Conservation (phyloP, 2,888 invertebrate genomes). For the Drosophila nr. perissopoda region DNA sequence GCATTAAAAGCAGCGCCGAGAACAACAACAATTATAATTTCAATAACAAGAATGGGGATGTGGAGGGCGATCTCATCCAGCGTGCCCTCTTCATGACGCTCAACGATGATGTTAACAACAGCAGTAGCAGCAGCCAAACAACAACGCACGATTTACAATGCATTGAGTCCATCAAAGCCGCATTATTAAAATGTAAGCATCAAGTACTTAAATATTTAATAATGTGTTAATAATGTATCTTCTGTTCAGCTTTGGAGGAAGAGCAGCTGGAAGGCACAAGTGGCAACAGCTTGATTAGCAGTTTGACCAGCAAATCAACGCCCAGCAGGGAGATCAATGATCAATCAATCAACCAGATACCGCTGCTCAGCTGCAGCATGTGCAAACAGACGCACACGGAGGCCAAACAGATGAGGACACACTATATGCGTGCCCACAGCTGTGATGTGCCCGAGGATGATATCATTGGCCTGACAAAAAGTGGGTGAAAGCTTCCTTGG, state of each 20-base stretch:
- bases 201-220: not conserved
- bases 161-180: conserved; percentile 53
- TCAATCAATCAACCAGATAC: conserved; percentile 35
- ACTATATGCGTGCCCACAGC: conserved; percentile 60
- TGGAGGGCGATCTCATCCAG: conserved; percentile 65
- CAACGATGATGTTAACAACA: conserved; percentile 46
- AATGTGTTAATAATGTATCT: not conserved
- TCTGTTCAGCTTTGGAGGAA: conserved; percentile 34
- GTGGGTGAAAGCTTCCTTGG: conserved; percentile 28
- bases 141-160: conserved; percentile 30
- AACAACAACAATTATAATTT: conserved; percentile 73
- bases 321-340: conserved; percentile 28
- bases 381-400: conserved; percentile 60
- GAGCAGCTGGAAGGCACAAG: conserved; percentile 22
- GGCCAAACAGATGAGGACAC: conserved; percentile 62
- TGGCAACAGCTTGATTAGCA: not conserved
- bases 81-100: conserved; percentile 74
- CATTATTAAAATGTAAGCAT: conserved; percentile 43
- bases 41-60: conserved; percentile 66
- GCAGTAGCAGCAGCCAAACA: conserved; percentile 18
- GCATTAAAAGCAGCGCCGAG: conserved; percentile 50
- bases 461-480: conserved; percentile 69
- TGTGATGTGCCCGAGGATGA: conserved; percentile 67
- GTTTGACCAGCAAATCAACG: conserved; percentile 19
- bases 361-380: conserved; percentile 62